A percentile compares a stretch with the other conserved stretches of the same genome.
phyloP scores from a whole-genome alignment of 2,113 vertebrate genomes.

The Phyllopteryx taeniolatus region DNA sequence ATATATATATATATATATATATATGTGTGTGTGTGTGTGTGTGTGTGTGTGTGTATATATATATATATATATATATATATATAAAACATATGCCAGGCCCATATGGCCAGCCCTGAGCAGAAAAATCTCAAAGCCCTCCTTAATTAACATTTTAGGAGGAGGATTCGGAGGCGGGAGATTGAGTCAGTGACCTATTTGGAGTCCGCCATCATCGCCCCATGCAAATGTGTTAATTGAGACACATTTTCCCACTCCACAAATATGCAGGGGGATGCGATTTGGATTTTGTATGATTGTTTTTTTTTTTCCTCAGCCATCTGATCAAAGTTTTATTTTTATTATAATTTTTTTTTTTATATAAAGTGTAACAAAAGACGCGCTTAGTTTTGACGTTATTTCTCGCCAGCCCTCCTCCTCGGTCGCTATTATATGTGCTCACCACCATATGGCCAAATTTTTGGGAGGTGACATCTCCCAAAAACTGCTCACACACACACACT shows the following conservation, averaged over 20 bases:
- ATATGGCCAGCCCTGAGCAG: conserved; percentile 77
- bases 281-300: conserved; percentile 28
- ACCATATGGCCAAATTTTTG: conserved; percentile 75
- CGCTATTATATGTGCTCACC: conserved; percentile 59
- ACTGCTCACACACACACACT: conserved; percentile 38
- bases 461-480: conserved; percentile 70
- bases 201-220: conserved; percentile 72
- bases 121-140: conserved; percentile 74
- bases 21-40: no score
- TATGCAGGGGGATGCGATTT: conserved; percentile 41
- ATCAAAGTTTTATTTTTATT: conserved; percentile 24
- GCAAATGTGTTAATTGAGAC: conserved; percentile 81
- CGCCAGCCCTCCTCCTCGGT: conserved; percentile 19
- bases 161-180: conserved; percentile 72
- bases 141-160: conserved; percentile 82
- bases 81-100: conserved; percentile 76
- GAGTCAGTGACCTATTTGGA: conserved; percentile 79
- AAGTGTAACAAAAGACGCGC: background rate
- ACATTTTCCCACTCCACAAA: conserved; percentile 71
- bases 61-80: conserved; percentile 67
- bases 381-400: background rate
- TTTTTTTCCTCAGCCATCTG: conserved; percentile 55
- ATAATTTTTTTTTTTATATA: no score
- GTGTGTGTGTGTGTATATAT: no score
- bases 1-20: conserved; percentile 52